Base-by-base conservation (phyloP, 2,113 vertebrate genomes). In the Hippocampus barbouri region DNA sequence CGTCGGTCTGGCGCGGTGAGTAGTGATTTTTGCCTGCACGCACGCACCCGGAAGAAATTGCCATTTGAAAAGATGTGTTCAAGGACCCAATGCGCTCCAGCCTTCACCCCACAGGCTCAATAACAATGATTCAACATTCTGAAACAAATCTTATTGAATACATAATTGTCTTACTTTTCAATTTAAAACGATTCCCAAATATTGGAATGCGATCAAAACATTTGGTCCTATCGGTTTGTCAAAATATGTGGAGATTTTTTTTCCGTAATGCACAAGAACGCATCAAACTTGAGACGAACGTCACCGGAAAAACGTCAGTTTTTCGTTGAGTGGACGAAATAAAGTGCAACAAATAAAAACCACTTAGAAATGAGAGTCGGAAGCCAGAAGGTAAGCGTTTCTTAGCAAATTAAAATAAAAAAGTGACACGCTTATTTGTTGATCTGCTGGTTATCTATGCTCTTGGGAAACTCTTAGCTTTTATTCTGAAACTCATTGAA, bases 291-390 rank as follows among this genome's bases (percentile, higher is more conserved):
- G 43, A 21, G 8, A 27, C 20, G 6, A 75, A 63, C 63, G 12
- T 83, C 69, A 77, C 54, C 54, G 5, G 18, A 15, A 69, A 53
- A 72, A 59, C 5, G n/a, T 65, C 21, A 2, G 30, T 5, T 5
- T 34, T 5, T 40, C 3, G 7, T 38, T 6, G 8, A 38, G 16
- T 40, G 49, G 1, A 72, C 23, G 25, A 53, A 76, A 70, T 78
- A 75, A 77, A 73, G 65, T 14, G 21, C n/a, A 43, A 27, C 5
- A 25, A 8, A 47, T 11, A 18, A 40, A n/a, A 4, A 15, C n/a
- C 0, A 14, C 8, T 1, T 5, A 49, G 5, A 18, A 47, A 27
- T 47, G 11, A 15, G 8, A 30, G 8, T 61, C 27, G n/a, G 64
- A 1, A 8, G 1, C 12, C 41, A 25, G 18, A 27, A 47, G 2